Conservation (phyloP, 37 sponge, comb jelly and placozoan species). For the Tethya wilhelma region DNA sequence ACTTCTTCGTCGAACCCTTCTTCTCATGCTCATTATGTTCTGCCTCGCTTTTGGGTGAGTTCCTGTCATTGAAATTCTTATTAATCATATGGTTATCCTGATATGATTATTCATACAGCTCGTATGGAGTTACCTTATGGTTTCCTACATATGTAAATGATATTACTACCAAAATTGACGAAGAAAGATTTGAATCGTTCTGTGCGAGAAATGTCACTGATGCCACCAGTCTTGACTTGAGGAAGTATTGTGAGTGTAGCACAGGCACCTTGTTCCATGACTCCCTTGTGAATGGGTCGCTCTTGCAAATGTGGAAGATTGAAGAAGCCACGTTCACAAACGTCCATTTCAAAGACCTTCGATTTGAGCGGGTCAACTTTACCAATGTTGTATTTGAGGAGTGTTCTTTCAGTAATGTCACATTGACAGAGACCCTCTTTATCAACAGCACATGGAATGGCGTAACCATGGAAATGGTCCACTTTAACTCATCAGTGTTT, state of each 20-base stretch:
- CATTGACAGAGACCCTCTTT: not conserved
- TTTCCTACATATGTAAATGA: slow-evolving; percentile 73
- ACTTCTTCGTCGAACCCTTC: slow-evolving; percentile 34
- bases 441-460: not conserved
- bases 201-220: slow-evolving; percentile 12
- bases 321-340: slow-evolving; percentile 15
- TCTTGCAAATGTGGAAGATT: slow-evolving; percentile 3
- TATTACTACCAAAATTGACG: not conserved
- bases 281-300: not conserved
- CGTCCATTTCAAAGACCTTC: slow-evolving; percentile 9
- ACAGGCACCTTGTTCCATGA: slow-evolving; percentile 13
- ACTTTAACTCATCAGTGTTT: not conserved
- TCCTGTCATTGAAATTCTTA: not conserved
- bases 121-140: slow-evolving; percentile 73
- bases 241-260: slow-evolving; percentile 25
- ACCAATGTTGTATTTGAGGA: not conserved
- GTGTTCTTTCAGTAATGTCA: slow-evolving; percentile 10
- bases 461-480: not conserved
- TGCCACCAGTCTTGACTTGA: not conserved
- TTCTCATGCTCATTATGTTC: slow-evolving; percentile 45
- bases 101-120: slow-evolving; percentile 19
- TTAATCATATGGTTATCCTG: not conserved
- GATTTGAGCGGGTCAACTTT: slow-evolving; percentile 9
- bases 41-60: slow-evolving; percentile 74
- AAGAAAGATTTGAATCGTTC: not conserved